phyloP scores from a whole-genome alignment of 1,140 invertebrate genomes.

The Cardiocondyla obscurior region DNA sequence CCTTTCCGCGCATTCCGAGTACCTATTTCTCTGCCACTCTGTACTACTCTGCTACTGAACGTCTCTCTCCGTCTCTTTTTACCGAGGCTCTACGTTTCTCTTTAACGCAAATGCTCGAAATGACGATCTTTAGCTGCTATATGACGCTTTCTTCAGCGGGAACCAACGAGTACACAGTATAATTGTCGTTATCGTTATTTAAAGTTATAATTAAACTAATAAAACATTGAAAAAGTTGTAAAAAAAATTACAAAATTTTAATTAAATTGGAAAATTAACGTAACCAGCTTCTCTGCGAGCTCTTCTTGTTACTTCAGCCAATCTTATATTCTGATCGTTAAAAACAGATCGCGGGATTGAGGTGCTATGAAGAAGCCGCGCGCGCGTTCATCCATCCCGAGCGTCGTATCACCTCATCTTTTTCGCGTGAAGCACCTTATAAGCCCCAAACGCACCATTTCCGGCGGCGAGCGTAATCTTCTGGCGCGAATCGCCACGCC shows the following conservation, averaged over 20 bases:
- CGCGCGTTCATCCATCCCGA: not conserved
- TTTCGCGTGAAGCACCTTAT: not conserved
- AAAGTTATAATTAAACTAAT: not conserved
- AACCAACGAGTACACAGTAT: too few relatives aligned
- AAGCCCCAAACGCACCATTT: constrained; percentile 11
- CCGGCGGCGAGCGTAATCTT: constrained; percentile 12
- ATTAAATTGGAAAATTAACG: not conserved
- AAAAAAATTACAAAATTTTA: not conserved
- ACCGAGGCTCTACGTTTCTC: constrained; percentile 17
- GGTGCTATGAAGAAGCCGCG: not conserved
- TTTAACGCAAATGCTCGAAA: constrained; percentile 41
- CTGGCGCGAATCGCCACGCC: constrained; percentile 8
- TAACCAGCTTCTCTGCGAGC: not conserved
- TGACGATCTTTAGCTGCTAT: constrained; percentile 12
- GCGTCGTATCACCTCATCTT: not conserved
- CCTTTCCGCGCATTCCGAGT: constrained; percentile 67
- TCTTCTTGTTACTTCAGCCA: not conserved
- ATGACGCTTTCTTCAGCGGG: not conserved
- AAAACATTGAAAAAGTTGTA: not conserved
- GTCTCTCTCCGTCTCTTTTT: constrained; percentile 53
- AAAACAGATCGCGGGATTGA: not conserved
- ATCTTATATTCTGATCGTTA: not conserved
- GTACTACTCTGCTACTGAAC: constrained; percentile 43
- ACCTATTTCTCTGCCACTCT: constrained; percentile 63
- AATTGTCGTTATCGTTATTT: not conserved